Evolutionary conservation across 2,113 vertebrate genomes (phyloP), one percentile per base, ranked within the genome.

Genomic region (Tenrec ecaudatus): DNA sequence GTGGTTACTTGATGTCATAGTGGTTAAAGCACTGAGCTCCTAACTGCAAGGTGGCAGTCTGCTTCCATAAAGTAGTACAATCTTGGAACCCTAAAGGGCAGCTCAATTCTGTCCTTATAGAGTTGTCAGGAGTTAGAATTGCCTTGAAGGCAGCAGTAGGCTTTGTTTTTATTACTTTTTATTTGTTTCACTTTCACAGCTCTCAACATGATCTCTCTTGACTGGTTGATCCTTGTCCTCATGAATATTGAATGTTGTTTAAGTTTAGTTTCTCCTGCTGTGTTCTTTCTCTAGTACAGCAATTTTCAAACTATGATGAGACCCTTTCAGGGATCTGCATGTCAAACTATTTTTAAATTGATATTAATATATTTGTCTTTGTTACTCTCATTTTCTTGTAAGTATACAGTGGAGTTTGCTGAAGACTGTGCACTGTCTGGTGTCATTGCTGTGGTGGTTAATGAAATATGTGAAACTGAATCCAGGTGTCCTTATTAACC

Each of bases 181-280:
- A 29, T 90, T 92, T 75, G 33, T 36, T 90, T 92, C 31, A 47
- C n/a, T 88, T 90, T 88, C 69, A 40, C 19, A 92, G 36, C 71
- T 57, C 0, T 82, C 76, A 89, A 12, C 27, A 25, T 11, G 7
- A 25, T 85, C 73, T 95, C 33, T 83, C 82, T 47, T 93, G 57
- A 86, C 66, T 93, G 47, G 2, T 76, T 66, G 43, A 23, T 89
- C 57, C 29, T 83, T 47, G 89, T 89, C 43, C 4, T 90, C 73
- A 88, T 68, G 6, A 79, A 1, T 79, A 7, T 3, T 90, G n/a
- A 38, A 15, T 84, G 11, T 84, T 89, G 36, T 66, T 33, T 33
- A 90, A 68, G 62, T 90, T 64, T 3, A 87, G 36, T 87, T 94
- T 96, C 47, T 92, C 57, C 7, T 89, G 84, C n/a, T 91, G 10